Evolutionary conservation across 2,113 vertebrate genomes (phyloP), one percentile per base, ranked within the genome.

Genomic region (Corythaixoides concolor): DNA sequence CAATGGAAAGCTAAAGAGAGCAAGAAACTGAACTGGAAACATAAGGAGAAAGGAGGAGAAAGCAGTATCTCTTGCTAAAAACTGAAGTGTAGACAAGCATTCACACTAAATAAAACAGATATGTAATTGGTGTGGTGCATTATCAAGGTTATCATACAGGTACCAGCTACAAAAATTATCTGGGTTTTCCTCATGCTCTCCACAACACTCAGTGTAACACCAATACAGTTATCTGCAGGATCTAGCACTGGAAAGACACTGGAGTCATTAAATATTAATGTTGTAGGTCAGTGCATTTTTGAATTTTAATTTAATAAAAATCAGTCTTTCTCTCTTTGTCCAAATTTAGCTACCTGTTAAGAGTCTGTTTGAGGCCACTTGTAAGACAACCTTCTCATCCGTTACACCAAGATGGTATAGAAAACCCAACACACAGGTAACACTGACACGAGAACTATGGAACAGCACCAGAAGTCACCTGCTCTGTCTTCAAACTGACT

Each of bases 261-360:
- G 76, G 50, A 85, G 45, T 20, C 30, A 85, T 58, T 27, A 85
- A 30, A 28, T 37, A 85, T 59, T 83, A 32, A 66, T 58, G 41
- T 4, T 73, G 35, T 15, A 73, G 32, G 67, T 83, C 67, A 88
- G 41, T 7, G 27, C n/a, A 93, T 20, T 73, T 94, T 80, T 62
- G 1, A 85, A 62, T 69, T 94, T 95, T 72, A 82, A 88, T 68
- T 68, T 68, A 76, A 80, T 66, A 49, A 90, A 94, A 88, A 90
- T 23, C 10, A 85, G 18, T 58, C 66, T 49, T 74, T 84, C 39
- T 75, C 35, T 56, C 39, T 66, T 85, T 70, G 22, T 58, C 18
- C 37, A 70, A 62, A 83, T 35, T 53, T 47, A 92, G 70, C 23
- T 27, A 24, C 23, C 28, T 70, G 19, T 18, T 58, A 77, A 76